Conservation (phyloP, 2,888 invertebrate species). For the Caenorhabditis angaria region DNA sequence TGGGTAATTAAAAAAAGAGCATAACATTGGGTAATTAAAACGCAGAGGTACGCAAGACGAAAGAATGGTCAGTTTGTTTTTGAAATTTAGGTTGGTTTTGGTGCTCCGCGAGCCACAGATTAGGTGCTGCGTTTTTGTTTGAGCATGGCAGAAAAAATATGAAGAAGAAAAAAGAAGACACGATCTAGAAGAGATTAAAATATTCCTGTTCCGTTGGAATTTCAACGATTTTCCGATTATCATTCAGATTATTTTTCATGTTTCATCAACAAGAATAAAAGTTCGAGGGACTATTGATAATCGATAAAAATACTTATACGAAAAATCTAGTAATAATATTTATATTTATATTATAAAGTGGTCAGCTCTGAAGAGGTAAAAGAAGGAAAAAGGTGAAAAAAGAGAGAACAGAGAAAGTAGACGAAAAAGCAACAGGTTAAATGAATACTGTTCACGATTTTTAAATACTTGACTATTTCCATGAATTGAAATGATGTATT, state of each 20-base stretch:
- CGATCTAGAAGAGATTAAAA: not conserved
- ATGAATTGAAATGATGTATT: too few relatives aligned
- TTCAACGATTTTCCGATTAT: too few relatives aligned
- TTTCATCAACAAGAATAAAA: too few relatives aligned
- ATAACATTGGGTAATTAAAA: not conserved
- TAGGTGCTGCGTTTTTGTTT: not conserved
- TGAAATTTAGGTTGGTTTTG: not conserved
- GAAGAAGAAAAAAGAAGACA: not conserved
- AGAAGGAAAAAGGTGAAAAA: conserved; percentile 13
- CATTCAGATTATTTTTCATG: too few relatives aligned
- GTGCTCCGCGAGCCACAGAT: not conserved
- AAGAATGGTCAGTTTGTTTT: not conserved
- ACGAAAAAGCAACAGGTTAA: too few relatives aligned
- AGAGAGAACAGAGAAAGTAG: conserved; percentile 4
- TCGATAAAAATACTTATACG: not conserved
- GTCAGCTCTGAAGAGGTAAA: not conserved
- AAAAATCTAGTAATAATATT: not conserved
- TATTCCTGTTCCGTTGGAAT: conserved; percentile 4
- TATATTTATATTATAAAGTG: not conserved
- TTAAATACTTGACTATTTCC: too few relatives aligned
- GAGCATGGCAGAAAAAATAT: not conserved
- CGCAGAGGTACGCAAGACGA: not conserved
- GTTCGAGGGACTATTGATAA: not conserved
- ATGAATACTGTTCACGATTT: too few relatives aligned
- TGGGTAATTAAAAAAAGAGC: not conserved